Evolutionary conservation across 2,113 vertebrate genomes (phyloP).

Genomic region (Taxidea taxus): DNA sequence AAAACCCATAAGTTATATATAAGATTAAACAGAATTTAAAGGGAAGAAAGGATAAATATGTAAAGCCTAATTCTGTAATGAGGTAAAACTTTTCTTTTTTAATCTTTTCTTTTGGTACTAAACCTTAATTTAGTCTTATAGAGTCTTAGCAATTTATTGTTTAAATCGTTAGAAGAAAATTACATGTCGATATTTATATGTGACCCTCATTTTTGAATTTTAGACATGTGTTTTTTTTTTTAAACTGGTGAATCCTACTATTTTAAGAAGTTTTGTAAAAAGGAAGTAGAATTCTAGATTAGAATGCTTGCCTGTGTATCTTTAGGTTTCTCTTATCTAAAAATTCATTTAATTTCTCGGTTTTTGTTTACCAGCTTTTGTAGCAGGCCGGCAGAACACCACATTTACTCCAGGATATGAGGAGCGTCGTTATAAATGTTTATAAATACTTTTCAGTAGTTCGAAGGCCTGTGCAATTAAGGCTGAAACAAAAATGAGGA

Average conservation of each 20-base stretch:
- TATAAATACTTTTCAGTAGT: not conserved
- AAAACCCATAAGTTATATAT: not conserved
- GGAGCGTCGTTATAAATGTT: not conserved
- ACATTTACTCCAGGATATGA: not conserved
- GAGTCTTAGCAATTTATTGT: not conserved
- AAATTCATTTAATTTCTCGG: not conserved
- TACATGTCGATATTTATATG: not conserved
- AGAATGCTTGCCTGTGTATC: not conserved
- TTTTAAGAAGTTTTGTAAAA: not conserved
- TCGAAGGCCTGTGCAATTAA: not conserved
- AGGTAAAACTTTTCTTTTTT: not conserved
- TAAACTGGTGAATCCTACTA: not conserved
- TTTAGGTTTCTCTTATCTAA: slow-evolving; percentile 6
- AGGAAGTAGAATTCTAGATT: not conserved
- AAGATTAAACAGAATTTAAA: slow-evolving; percentile 25
- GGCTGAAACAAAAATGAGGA: not conserved
- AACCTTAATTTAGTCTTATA: slow-evolving; percentile 3
- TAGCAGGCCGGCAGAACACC: not conserved
- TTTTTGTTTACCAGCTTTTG: not conserved
- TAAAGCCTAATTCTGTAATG: not conserved
- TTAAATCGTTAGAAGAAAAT: slow-evolving; percentile 20
- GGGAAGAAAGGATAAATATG: not conserved
- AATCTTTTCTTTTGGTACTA: not conserved
- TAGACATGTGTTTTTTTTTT: not conserved
- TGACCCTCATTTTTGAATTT: not conserved